Percentiles rank a stretch among this genome's conserved stretches.
phyloP scores from a whole-genome alignment of 2,113 vertebrate species.

The Ahaetulla prasina region DNA sequence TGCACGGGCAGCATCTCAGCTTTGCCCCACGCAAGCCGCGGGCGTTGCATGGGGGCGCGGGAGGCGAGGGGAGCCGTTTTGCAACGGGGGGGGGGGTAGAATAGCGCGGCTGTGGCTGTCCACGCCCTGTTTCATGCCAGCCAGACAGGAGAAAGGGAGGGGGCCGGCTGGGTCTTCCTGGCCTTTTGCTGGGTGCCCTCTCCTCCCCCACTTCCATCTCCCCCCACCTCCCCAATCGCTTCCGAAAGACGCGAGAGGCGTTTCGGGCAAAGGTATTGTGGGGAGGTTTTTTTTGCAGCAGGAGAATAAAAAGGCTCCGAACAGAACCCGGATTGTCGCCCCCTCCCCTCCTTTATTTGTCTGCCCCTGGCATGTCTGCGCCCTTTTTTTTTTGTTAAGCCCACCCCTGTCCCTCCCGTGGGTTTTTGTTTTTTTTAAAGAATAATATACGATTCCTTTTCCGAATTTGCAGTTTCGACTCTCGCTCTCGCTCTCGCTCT shows the following conservation, averaged over 20 bases:
- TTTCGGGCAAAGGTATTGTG: background rate
- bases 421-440: background rate
- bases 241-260: background rate
- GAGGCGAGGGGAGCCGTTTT: background rate
- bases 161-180: background rate
- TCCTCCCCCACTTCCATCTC: too few species aligned
- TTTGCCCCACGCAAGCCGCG: background rate
- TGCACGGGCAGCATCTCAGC: too few species aligned
- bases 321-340: background rate
- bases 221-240: background rate
- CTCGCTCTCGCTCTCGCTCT: too few species aligned
- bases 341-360: background rate
- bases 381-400: background rate
- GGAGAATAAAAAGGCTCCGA: background rate
- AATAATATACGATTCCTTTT: background rate
- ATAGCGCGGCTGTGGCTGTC: background rate
- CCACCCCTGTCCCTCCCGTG: background rate
- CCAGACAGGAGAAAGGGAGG: background rate
- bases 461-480: background rate
- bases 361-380: background rate
- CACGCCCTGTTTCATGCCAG: background rate
- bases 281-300: background rate
- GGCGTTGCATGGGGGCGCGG: background rate
- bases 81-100: background rate
- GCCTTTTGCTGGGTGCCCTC: background rate